Base-by-base conservation (phyloP, 1,140 invertebrate genomes). In the Brachionus asplanchnoidis region DNA sequence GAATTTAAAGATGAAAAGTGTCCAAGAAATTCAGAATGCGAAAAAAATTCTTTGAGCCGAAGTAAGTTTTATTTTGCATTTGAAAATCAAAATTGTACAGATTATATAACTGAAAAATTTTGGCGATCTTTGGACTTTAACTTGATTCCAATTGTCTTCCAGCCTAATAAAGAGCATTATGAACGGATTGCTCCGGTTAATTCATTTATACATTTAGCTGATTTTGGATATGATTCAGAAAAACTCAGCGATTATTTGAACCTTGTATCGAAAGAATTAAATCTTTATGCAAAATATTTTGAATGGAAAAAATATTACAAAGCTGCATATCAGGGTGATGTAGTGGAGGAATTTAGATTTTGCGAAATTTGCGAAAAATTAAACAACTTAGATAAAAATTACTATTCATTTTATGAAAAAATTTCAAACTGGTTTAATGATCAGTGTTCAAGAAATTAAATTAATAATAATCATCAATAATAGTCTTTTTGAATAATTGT, bases 61-160 rank as follows among this genome's bases (percentile, higher is more conserved):
- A 99, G 98, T 90, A 99, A 98, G 89, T 99, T 99, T 90, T 99
- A 98, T 89, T 91, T 98, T 66, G 95, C 96, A 0, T 98, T 99
- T 88, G 91, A 91, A 85, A 91, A 91, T 85, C 88, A 88, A 8
- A 90, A 91, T 85, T 91, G 91, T 84, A 84, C 86, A 12, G 90
- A 91, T 85, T 91, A 91, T 85, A 89, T 91, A 17, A 91, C 90
- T 0, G 90, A 91, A 84, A 91, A 91, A 86, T 88, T 93, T 8
- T 95, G 78, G 40, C 60, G 80, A 12, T 85, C 88, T 9, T 68
- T 88, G 42, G 11, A 78, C 20, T 65, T 85, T 17, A 78, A 86
- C 9, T 86, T 87, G 26, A 86, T 89, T 46, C 88, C 88, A 1
- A 86, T 89, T 8, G 88, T 88, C 1, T 80, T 68, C 2, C 56